These are phyloP conservation scores for Macrosiphum euphorbiae DNA, from an alignment of 2,888 invertebrate species.

Conservation along the genomic window DNA sequence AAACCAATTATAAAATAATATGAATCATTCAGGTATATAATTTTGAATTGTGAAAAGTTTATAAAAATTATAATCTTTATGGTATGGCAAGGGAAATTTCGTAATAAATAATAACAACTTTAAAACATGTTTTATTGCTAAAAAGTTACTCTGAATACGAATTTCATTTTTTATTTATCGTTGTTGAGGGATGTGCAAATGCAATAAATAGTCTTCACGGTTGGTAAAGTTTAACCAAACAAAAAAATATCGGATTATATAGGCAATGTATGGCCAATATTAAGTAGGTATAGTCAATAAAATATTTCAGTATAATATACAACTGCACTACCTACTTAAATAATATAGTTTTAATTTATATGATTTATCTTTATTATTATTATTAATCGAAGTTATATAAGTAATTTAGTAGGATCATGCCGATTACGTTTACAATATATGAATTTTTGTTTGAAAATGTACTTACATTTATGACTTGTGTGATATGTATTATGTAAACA, in stretches of 20 bases:
- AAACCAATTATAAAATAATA: slow-evolving; percentile 43
- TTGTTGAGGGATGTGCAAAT: slow-evolving; percentile 49
- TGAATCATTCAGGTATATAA: slow-evolving; percentile 51
- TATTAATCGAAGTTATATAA: neutral
- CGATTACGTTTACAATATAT: neutral
- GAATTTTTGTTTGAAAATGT: neutral
- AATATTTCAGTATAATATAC: neutral
- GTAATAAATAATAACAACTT: slow-evolving; percentile 57
- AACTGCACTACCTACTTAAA: neutral
- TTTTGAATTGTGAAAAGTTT: slow-evolving; percentile 50
- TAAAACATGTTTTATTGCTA: slow-evolving; percentile 59
- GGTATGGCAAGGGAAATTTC: neutral
- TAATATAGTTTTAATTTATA: slow-evolving; percentile 5
- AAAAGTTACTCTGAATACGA: slow-evolving; percentile 51
- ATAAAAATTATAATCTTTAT: slow-evolving; percentile 42
- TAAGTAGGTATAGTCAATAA: slow-evolving; percentile 6
- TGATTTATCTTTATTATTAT: slow-evolving; percentile 16
- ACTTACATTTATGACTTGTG: no score
- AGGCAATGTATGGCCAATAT: neutral
- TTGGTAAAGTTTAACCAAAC: slow-evolving; percentile 40
- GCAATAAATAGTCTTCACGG: slow-evolving; percentile 53
- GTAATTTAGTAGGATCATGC: neutral
- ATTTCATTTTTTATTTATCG: slow-evolving; percentile 54
- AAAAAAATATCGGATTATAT: slow-evolving; percentile 22
- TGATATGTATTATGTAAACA: no score